Evolutionary conservation across 2,888 invertebrate genomes (phyloP).

Genomic region (Noctua fimbriata): DNA sequence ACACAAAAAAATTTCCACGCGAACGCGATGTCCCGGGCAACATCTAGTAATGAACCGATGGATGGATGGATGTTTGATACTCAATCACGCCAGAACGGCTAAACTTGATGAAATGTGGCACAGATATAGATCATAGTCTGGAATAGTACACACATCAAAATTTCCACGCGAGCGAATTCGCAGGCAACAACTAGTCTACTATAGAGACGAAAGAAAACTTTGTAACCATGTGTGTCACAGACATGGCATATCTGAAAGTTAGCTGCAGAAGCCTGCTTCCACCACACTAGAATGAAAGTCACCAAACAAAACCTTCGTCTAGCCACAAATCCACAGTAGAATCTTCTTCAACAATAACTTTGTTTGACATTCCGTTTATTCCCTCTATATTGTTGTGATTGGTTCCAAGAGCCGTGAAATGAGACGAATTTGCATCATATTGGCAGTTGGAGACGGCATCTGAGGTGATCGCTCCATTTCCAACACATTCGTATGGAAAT

Average conservation of each 20-base stretch:
- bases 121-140: no score
- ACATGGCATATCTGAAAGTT: constrained; percentile 8
- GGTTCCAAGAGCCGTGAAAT: constrained; percentile 54
- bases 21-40: no score
- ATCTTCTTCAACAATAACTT: constrained; percentile 40
- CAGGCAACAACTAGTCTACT: no score
- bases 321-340: constrained; percentile 8
- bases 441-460: constrained; percentile 60
- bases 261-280: constrained; percentile 4
- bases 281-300: constrained; percentile 34
- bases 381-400: constrained; percentile 49
- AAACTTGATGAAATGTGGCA: no score
- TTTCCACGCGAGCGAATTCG: no score
- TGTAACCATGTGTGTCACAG: not conserved
- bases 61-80: no score
- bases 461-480: constrained; percentile 61
- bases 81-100: no score
- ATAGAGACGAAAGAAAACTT: not conserved
- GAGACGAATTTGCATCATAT: constrained; percentile 72
- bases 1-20: no score
- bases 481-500: constrained; percentile 67
- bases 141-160: no score
- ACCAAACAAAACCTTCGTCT: not conserved
- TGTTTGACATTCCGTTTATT: constrained; percentile 65
- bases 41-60: not conserved